Base-by-base conservation (phyloP, 2,113 vertebrate genomes). In the Mungos mungo region DNA sequence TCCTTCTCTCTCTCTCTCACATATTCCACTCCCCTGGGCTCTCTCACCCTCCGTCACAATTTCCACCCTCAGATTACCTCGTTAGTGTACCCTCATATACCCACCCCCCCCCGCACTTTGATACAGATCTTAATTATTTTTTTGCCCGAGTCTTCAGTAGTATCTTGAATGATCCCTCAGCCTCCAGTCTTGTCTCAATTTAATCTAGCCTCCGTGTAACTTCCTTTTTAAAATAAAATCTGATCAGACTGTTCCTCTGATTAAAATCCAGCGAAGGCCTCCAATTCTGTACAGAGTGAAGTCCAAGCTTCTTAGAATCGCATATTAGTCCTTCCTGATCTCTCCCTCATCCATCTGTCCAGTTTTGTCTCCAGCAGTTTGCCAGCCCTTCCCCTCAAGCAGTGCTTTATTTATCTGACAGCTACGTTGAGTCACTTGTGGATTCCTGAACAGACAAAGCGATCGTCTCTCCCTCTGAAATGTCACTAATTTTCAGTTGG, bases 201-300 rank as follows among this genome's bases (percentile, higher is more conserved):
- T 93, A 92, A 31, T 84, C 18, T 90, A n/a, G 19, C 2, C 13
- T 94, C 5, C n/a, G 27, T 54, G 8, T 71, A 93, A 89, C 66
- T 93, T 76, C 66, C 21, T 31, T 83, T 89, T 69, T 45, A 19
- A 84, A 93, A 83, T 96, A 41, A 88, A 77, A 93, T 85, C 45
- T 85, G 31, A 96, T 71, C 71, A 57, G 90, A 84, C 12, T 77
- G 2, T 88, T 74, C 31, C 12, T 97, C 35, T 88, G 45, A 94
- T 88, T 91, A 95, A 68, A 93, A 97, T 54, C 23, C 71, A 76
- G 41, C 14, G 60, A 96, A 87, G 38, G 0, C 57, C 50, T 88
- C 57, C 25, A 72, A 1, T 91, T 94, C 47, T 63, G 27, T 21
- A 13, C 12, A 38, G 8, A 54, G 27, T 60, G 27, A 97, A 87